These are phyloP conservation scores for Platichthys flesus DNA, from an alignment of 2,113 vertebrate species.

Conservation along the genomic window DNA sequence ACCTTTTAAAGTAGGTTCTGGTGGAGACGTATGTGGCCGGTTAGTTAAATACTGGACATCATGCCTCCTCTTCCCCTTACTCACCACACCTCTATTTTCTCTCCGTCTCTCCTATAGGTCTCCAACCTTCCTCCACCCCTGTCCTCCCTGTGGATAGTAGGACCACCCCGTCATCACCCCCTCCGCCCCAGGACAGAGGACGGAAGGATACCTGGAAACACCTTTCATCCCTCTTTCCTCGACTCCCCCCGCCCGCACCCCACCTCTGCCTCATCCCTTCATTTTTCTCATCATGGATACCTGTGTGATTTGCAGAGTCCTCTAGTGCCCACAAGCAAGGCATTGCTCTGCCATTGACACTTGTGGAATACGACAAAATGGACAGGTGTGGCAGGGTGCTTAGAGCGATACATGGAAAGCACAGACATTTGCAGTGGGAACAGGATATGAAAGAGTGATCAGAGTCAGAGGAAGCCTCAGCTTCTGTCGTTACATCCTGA, in stretches of 20 bases:
- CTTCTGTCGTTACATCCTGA: accelerated
- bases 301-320: neutral
- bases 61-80: conserved; percentile 6
- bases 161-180: neutral
- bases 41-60: neutral
- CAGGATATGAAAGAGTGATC: conserved; percentile 8
- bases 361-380: conserved; percentile 4
- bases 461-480: neutral
- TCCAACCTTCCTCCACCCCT: conserved; percentile 9
- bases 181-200: conserved; percentile 18
- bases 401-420: no score
- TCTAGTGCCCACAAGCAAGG: neutral
- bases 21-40: neutral
- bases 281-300: neutral
- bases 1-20: neutral
- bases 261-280: neutral
- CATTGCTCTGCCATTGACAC: neutral
- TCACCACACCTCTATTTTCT: conserved; percentile 3
- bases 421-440: neutral
- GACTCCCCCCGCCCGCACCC: neutral
- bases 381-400: neutral
- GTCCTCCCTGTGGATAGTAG: conserved; percentile 20
- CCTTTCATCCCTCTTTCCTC: neutral
- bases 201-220: conserved; percentile 7
- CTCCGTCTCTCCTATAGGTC: conserved; percentile 53